phyloP scores from a whole-genome alignment of 2,797 vertebrate genomes.

The Gymnocypris eckloni region DNA sequence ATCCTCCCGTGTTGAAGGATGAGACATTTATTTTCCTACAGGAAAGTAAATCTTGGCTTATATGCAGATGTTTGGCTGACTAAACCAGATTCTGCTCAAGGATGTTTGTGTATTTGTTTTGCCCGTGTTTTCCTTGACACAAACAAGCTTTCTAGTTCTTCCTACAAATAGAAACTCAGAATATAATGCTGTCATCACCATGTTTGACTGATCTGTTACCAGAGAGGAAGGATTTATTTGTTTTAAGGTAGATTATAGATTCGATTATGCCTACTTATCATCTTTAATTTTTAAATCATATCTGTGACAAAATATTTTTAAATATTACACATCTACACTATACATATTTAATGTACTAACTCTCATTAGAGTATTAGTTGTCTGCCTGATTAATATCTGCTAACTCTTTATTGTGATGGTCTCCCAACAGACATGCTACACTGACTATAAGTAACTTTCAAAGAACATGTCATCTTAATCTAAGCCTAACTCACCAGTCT shows the following conservation, averaged over 20 bases:
- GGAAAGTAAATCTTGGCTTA: neutral
- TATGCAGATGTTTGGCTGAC: conserved; percentile 11
- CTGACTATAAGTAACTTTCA: neutral
- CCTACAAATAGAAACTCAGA: neutral
- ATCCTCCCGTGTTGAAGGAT: neutral
- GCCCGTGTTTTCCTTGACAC: neutral
- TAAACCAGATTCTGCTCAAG: neutral
- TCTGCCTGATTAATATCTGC: too few species aligned
- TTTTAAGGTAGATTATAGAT: neutral
- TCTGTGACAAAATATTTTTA: neutral
- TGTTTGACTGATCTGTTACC: neutral
- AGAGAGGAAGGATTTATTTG: neutral
- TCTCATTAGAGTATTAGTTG: too few species aligned
- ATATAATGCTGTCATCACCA: neutral
- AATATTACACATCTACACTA: neutral
- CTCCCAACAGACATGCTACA: too few species aligned
- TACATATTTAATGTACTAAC: neutral
- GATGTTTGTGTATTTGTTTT: conserved; percentile 5
- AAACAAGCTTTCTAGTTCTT: conserved; percentile 5
- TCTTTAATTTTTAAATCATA: neutral
- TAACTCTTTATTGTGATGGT: too few species aligned
- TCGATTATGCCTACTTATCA: neutral
- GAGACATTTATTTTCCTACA: neutral
- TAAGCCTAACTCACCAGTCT: neutral
- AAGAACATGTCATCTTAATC: neutral